phyloP scores from a whole-genome alignment of 1,140 invertebrate species.

The Drosophila arizonae region DNA sequence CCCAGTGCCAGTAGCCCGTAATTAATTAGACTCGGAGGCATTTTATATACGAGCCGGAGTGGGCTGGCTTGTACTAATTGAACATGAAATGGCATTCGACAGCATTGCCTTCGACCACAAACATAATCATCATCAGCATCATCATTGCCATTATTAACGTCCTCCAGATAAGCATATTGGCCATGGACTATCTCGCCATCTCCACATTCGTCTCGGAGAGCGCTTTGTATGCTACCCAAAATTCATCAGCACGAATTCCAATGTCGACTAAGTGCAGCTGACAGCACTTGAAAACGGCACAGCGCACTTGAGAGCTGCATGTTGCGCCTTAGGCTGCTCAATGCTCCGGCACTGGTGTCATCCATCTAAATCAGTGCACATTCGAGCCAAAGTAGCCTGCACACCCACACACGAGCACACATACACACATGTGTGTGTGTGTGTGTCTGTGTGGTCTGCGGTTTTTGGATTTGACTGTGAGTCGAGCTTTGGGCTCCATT shows the following conservation, averaged over 20 bases:
- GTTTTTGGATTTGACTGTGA: conserved; percentile 13
- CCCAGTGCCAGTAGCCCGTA: conserved; percentile 38
- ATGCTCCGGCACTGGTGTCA: conserved; percentile 37
- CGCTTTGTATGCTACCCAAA: conserved; percentile 16
- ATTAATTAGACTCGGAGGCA: conserved; percentile 81
- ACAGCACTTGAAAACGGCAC: conserved; percentile 69
- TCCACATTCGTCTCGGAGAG: background rate
- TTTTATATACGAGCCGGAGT: conserved; percentile 64
- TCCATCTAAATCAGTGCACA: conserved; percentile 51
- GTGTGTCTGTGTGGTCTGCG: conserved; percentile 20
- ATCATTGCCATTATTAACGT: conserved; percentile 18
- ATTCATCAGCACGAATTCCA: conserved; percentile 57
- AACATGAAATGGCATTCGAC: conserved; percentile 67
- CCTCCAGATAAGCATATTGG: conserved; percentile 26
- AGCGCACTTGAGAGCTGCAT: conserved; percentile 46
- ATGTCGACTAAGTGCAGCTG: conserved; percentile 62
- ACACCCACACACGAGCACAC: background rate
- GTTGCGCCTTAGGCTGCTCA: conserved; percentile 49
- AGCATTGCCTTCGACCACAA: background rate
- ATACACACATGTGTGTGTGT: conserved; percentile 6
- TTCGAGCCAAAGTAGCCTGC: conserved; percentile 25
- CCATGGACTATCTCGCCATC: background rate
- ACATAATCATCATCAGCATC: conserved; percentile 25
- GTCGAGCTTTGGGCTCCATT: background rate
- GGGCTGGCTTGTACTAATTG: conserved; percentile 64